Evolutionary conservation across 2,113 vertebrate genomes (phyloP).

Genomic region (Trogon melanurus): DNA sequence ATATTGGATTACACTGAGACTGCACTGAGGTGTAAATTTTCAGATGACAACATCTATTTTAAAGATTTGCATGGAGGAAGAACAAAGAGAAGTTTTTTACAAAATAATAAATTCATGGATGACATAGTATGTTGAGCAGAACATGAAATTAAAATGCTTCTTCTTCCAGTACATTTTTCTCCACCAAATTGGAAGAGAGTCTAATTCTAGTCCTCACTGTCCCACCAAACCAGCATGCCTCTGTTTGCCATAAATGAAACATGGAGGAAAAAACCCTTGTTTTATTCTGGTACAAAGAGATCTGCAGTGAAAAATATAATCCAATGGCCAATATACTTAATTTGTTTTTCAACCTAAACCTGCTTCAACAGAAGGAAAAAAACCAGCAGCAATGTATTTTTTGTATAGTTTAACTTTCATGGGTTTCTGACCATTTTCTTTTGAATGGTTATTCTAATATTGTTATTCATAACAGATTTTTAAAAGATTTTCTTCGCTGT

Average conservation of each 20-base stretch:
- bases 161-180: not conserved
- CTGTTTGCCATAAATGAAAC: not conserved
- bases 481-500: not conserved
- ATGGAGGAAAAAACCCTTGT: not conserved
- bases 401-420: not conserved
- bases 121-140: not conserved
- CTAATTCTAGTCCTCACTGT: not conserved
- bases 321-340: not conserved
- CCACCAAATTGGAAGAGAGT: not conserved
- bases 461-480: not conserved
- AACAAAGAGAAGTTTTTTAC: not conserved
- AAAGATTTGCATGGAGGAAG: not conserved
- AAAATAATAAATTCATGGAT: not conserved
- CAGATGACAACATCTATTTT: not conserved
- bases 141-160: not conserved
- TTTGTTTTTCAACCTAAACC: not conserved
- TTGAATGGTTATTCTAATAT: not conserved
- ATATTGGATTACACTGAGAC: slow-evolving; percentile 39
- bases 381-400: too few relatives aligned
- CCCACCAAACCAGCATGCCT: not conserved
- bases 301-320: not conserved
- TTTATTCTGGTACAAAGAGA: not conserved
- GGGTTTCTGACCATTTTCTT: not conserved
- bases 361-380: not conserved
- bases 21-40: not conserved